Base-by-base conservation (phyloP, 2,888 invertebrate species). In the Stenichneumon culpator region DNA sequence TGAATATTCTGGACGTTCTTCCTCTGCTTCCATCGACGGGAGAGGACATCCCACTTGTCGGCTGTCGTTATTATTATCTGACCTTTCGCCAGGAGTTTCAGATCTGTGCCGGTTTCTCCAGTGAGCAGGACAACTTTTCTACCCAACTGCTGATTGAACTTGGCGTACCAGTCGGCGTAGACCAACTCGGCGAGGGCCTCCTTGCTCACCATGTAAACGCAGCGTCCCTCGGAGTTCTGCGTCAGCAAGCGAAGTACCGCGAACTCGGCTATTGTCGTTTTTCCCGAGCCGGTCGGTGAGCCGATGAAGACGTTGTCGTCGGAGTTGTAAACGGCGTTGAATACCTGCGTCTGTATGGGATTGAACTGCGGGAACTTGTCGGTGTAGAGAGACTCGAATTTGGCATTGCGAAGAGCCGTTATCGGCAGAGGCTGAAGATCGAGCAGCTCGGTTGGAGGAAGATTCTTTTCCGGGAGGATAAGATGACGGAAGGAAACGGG, bases 41-140 rank as follows among this genome's bases (percentile, higher is more conserved):
- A 99, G 2, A 99, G 95, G 3, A 99, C 98, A 93, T 99, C 99
- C 99, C 99, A 99, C 90, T 99, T 99, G 92, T 99, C 99, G 0
- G 99, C 99, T 0, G 99, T 99, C 4, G 98, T 97, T 86, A 99
- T 97, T 63, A 99, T 97, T n/a, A 99, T 96, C 94, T 99, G 98
- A 0, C 98, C 99, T 93, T 98, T 98, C 54, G 97, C 97, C 25
- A 99, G 94, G 0, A 98, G 94, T 93, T 99, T 99, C 90, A 99
- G 96, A 94, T 99, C 99, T 0, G 99, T 99, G 0, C 98, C 98
- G 0, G 99, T 99, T 94, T 99, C 99, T 0, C 99, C 99, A 0
- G 99, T 99, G 79, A 99, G 93, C 72, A 98, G 95, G 0, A 99
- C 99, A 78, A 96, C 99, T 95, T 96, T 97, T 88, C 98, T 96